Conservation (phyloP, 2,113 vertebrate genomes). For the Garra rufa region DNA sequence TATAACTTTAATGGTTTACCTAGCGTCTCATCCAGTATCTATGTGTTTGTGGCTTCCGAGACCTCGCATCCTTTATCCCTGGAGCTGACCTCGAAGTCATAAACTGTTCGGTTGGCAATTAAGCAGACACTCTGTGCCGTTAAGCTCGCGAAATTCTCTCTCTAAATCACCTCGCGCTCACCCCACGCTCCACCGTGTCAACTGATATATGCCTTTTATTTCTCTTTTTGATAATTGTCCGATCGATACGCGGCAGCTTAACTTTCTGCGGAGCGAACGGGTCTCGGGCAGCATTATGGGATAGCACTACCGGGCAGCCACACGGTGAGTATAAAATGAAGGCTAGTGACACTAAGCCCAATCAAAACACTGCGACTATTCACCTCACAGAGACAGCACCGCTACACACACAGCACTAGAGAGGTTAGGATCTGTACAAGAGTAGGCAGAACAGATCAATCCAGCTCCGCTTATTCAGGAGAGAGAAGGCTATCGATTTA, state of each 20-base stretch:
- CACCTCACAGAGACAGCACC: conserved; percentile 27
- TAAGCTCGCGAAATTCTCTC: background rate
- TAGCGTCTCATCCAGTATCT: conserved; percentile 1
- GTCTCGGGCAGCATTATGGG: conserved; percentile 29
- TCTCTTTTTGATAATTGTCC: conserved; percentile 34
- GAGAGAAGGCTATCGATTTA: conserved; percentile 30
- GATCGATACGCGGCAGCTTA: conserved; percentile 3
- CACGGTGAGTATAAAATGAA: conserved; percentile 36
- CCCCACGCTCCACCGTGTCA: conserved; percentile 1
- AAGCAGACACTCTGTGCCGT: conserved; percentile 10
- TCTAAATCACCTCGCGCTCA: conserved; percentile 26
- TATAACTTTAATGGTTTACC: conserved; percentile 11
- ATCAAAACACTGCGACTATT: conserved; percentile 44
- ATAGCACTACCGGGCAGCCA: conserved; percentile 13
- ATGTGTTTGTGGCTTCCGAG: conserved; percentile 22
- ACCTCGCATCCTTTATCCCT: background rate
- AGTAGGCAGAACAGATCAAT: conserved; percentile 37
- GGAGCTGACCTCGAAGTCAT: conserved; percentile 24
- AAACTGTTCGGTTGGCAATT: conserved; percentile 28
- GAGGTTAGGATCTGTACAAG: conserved; percentile 22
- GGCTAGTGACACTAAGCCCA: conserved; percentile 36
- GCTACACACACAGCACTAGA: conserved; percentile 30
- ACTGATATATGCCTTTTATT: background rate
- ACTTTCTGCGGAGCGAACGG: conserved; percentile 2
- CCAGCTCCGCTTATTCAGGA: conserved; percentile 11